Conservation (phyloP, 2,797 vertebrate genomes). For the Peromyscus nudipes region DNA sequence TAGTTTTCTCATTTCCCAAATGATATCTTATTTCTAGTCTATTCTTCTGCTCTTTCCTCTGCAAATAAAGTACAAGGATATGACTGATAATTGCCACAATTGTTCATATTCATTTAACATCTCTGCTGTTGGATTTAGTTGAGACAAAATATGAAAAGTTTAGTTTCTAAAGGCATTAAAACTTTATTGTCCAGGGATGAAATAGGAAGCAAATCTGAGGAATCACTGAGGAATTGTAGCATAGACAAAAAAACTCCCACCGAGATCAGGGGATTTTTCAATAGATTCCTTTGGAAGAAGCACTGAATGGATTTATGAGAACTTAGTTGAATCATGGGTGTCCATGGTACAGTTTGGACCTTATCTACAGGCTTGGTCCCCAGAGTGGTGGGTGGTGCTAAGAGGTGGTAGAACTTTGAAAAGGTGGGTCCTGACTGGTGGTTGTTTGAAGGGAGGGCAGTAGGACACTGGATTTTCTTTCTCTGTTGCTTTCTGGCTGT, state of each 20-base stretch:
- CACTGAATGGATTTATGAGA: neutral
- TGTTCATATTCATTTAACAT: neutral
- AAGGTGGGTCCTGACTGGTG: neutral
- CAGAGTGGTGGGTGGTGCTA: neutral
- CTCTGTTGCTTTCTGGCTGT: neutral
- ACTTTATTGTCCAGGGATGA: constrained; percentile 21
- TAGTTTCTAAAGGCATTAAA: neutral
- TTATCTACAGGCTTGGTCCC: neutral
- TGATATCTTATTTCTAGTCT: neutral
- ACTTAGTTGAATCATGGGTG: neutral
- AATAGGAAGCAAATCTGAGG: neutral
- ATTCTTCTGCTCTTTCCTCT: neutral
- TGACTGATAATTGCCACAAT: neutral
- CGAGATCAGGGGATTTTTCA: constrained; percentile 13
- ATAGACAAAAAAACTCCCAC: neutral
- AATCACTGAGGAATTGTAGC: neutral
- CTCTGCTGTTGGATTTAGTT: constrained; percentile 21
- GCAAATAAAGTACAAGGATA: neutral
- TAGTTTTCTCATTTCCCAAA: constrained; percentile 3
- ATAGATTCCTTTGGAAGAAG: neutral
- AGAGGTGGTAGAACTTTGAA: neutral
- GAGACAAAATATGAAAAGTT: constrained; percentile 5
- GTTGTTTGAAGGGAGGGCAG: neutral
- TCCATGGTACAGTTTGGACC: neutral
- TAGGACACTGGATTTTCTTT: neutral